phyloP scores from a whole-genome alignment of 2,113 vertebrate genomes.

The Illadopsis cleaveri region DNA sequence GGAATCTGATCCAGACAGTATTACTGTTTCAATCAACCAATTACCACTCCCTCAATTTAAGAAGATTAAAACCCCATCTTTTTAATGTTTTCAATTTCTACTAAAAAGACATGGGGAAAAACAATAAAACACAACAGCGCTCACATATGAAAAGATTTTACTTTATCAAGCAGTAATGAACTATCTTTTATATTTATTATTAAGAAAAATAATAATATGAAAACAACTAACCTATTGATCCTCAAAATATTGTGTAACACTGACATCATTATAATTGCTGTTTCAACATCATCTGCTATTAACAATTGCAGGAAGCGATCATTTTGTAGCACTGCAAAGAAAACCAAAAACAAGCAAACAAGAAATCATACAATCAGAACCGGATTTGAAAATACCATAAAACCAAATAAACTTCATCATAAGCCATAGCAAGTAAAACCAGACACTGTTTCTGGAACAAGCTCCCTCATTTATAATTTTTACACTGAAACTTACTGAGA shows the following conservation, averaged over 20 bases:
- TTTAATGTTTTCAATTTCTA: not conserved
- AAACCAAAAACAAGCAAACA: conserved; percentile 22
- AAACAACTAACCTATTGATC: conserved; percentile 80
- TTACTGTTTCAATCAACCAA: not conserved
- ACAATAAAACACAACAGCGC: not conserved
- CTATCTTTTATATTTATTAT: not conserved
- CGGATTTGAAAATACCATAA: not conserved
- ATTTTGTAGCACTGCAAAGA: conserved; percentile 83
- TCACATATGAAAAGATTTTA: not conserved
- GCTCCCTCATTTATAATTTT: not conserved
- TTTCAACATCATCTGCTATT: conserved; percentile 83
- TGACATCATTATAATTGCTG: conserved; percentile 77
- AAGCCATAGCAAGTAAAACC: not conserved
- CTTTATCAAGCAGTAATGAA: not conserved
- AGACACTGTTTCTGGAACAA: not conserved
- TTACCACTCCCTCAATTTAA: not conserved
- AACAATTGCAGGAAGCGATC: conserved; percentile 84
- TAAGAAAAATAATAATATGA: not conserved
- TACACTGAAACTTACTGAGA: not conserved
- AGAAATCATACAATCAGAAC: conserved; percentile 2
- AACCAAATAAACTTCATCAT: not conserved
- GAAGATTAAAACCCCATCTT: not conserved
- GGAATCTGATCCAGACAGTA: not conserved
- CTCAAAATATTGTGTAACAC: conserved; percentile 82
- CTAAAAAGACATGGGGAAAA: not conserved